Conservation (phyloP, 1,140 invertebrate species). For the Hermetia illucens region DNA sequence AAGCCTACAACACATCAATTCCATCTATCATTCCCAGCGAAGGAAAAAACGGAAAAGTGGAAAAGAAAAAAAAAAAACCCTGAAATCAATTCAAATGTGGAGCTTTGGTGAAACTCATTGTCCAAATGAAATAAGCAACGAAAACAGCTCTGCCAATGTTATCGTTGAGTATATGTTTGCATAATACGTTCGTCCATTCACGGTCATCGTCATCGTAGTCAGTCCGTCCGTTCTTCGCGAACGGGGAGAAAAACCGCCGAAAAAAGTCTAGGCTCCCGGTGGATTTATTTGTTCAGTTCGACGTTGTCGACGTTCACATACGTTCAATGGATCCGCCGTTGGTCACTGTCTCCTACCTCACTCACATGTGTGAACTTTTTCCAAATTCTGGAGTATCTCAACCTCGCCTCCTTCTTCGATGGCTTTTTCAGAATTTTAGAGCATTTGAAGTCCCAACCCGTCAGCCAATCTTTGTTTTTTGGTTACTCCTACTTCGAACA, state of each 20-base stretch:
- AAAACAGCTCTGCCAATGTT: not conserved
- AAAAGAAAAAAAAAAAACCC: too few species aligned
- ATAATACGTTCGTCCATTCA: not conserved
- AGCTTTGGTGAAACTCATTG: not conserved
- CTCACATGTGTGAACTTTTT: too few species aligned
- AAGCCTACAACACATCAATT: too few species aligned
- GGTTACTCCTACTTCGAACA: too few species aligned
- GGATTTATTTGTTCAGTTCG: constrained; percentile 1
- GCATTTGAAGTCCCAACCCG: too few species aligned
- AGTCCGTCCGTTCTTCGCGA: not conserved
- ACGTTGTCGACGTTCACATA: not conserved
- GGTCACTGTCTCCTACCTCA: too few species aligned
- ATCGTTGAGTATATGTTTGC: not conserved
- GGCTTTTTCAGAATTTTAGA: too few species aligned
- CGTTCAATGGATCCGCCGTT: too few species aligned
- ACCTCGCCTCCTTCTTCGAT: not conserved
- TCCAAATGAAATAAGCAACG: constrained; percentile 1
- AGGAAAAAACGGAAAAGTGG: too few species aligned
- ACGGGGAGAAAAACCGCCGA: not conserved
- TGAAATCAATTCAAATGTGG: not conserved
- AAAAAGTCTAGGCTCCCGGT: not conserved
- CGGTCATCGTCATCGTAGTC: not conserved
- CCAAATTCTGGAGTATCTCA: not conserved
- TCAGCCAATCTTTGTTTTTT: too few species aligned
- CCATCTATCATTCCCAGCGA: too few species aligned